phyloP scores from a whole-genome alignment of 2,113 vertebrate species.

The Tringa solitaria region DNA sequence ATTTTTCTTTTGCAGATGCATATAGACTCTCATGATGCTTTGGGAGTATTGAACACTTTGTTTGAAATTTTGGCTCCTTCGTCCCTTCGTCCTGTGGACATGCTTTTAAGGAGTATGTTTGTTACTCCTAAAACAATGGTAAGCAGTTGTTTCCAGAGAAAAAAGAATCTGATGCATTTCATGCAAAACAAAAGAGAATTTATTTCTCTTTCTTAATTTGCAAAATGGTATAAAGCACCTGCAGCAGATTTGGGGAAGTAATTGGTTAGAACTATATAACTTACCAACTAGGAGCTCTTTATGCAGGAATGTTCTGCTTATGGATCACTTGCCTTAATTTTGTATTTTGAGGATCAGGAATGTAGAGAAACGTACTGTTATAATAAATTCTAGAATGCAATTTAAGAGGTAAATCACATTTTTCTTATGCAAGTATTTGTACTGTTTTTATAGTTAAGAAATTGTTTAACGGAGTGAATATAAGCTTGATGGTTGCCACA shows the following conservation, averaged over 20 bases:
- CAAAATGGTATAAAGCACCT: neutral
- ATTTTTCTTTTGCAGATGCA: slow-evolving; percentile 82
- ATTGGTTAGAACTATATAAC: neutral
- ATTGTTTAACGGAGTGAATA: neutral
- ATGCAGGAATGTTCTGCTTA: neutral
- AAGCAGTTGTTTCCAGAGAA: slow-evolving; percentile 52
- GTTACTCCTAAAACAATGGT: slow-evolving; percentile 90
- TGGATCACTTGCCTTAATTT: neutral
- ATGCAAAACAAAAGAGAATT: neutral
- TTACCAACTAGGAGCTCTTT: neutral
- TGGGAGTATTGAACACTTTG: slow-evolving; percentile 92
- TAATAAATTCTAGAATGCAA: neutral
- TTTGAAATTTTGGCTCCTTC: slow-evolving; percentile 97
- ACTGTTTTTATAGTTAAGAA: neutral
- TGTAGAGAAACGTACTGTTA: neutral
- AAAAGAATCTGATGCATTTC: neutral
- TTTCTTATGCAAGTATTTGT: neutral
- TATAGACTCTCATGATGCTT: slow-evolving; percentile 93
- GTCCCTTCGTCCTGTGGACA: slow-evolving; percentile 94
- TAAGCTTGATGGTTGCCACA: neutral
- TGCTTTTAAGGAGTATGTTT: slow-evolving; percentile 97
- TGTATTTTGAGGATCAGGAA: neutral
- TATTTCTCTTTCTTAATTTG: neutral
- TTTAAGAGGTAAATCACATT: neutral
- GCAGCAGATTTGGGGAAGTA: neutral